Percentiles rank a stretch among this genome's conserved stretches.
These are phyloP conservation scores for Parauchenoglanis ngamensis DNA, from an alignment of 2,797 vertebrate species.

Conservation along the genomic window DNA sequence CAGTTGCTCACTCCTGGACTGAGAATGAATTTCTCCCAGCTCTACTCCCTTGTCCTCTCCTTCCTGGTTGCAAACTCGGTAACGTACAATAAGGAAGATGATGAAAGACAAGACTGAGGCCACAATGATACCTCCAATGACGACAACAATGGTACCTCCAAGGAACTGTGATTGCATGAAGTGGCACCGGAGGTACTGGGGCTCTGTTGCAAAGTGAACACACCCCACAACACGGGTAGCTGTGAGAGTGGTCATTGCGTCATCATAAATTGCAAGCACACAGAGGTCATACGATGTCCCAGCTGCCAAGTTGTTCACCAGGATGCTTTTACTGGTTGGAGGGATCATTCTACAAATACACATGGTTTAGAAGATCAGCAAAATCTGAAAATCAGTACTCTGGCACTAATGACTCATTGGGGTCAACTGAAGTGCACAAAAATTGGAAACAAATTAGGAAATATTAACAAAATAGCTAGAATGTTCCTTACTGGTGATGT, in stretches of 20 bases:
- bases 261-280: constrained; percentile 95
- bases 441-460: neutral
- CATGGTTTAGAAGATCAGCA: constrained; percentile 19
- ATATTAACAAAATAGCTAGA: constrained; percentile 16
- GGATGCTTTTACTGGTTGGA: constrained; percentile 92
- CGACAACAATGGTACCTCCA: constrained; percentile 97
- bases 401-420: neutral
- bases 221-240: constrained; percentile 95
- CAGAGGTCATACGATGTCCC: constrained; percentile 93
- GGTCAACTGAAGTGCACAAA: neutral
- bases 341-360: constrained; percentile 90
- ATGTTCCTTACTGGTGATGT: constrained; percentile 12
- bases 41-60: constrained; percentile 89
- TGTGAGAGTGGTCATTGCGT: constrained; percentile 92
- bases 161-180: constrained; percentile 99
- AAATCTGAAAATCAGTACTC: neutral
- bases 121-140: constrained; percentile 97
- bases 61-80: constrained; percentile 92
- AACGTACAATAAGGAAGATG: constrained; percentile 98
- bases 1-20: constrained; percentile 89
- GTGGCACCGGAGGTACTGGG: constrained; percentile 94
- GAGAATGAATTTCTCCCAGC: constrained; percentile 92
- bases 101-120: constrained; percentile 98
- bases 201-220: constrained; percentile 92
- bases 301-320: constrained; percentile 95